Base-by-base conservation (phyloP, 2,113 vertebrate species). In the Thunnus maccoyii region DNA sequence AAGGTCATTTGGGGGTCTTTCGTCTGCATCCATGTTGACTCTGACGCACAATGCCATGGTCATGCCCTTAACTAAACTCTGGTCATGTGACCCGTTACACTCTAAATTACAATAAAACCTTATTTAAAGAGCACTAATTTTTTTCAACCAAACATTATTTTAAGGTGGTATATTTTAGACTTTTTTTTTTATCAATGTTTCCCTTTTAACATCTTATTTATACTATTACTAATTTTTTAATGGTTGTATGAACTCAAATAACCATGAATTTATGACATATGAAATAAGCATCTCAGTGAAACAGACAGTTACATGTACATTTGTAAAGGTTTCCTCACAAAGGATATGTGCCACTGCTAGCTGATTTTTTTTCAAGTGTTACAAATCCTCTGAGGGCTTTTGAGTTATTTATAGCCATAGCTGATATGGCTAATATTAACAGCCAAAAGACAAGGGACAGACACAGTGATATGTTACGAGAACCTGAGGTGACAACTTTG, bases 351-450 rank as follows among this genome's bases (percentile, higher is more conserved):
- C 27, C 12, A 48, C 47, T 0, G 9, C 9, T 5, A 57, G 47
- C 1, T 18, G 7, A 25, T 61, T 30, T 41, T 70, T 74, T 56
- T 3, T 2, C 50, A 67, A 44, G 55, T 80, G 20, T 83, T 71
- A 58, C 63, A 82, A 75, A 73, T 60, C 20, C 52, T 82, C 44
- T 66, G 50, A 74, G 66, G 55, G 78, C 32, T 84, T 78, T 47
- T 56, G 50, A 48, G 83, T 68, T 91, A 89, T 93, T 90, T 78
- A 91, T 86, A 78, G 70, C 71, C 62, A 46, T 32, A 58, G 65
- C 54, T 82, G 50, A 82, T 79, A 68, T 48, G 72, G 22, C 25
- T 78, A 72, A 72, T n/a, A 63, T 72, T 70, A 48, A 72, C 18
- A 62, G 70, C 20, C 10, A 58, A 81, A 60, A 68, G 44, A 75